Percentiles rank a stretch among this genome's conserved stretches.
Evolutionary conservation across 2,888 invertebrate species (phyloP).

Genomic region (Bembecia ichneumoniformis): DNA sequence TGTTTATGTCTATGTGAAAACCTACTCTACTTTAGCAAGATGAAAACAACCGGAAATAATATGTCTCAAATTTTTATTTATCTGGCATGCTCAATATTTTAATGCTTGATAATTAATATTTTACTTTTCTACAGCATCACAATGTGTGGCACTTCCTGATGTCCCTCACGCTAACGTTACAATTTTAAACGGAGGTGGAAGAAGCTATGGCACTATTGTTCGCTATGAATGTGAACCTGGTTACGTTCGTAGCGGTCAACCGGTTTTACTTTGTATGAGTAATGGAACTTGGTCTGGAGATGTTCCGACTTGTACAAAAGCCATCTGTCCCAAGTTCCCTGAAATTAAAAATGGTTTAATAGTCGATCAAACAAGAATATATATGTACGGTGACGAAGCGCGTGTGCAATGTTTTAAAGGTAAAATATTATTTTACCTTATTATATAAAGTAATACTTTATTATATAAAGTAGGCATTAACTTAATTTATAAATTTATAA

Average conservation of each 20-base stretch:
- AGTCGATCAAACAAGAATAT: conserved; percentile 81
- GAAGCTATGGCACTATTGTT: conserved; percentile 94
- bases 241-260: conserved; percentile 88
- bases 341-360: conserved; percentile 90
- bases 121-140: conserved; percentile 77
- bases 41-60: too few relatives aligned
- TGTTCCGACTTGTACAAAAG: conserved; percentile 88
- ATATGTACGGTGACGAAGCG: conserved; percentile 91
- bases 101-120: background rate
- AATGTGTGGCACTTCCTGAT: conserved; percentile 89
- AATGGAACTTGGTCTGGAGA: conserved; percentile 96
- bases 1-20: too few relatives aligned
- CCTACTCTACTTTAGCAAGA: too few relatives aligned
- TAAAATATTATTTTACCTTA: conserved; percentile 13
- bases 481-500: background rate
- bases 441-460: background rate
- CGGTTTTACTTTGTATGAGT: conserved; percentile 93
- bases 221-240: conserved; percentile 94
- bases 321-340: conserved; percentile 80
- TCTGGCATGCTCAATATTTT: too few relatives aligned
- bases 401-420: conserved; percentile 89
- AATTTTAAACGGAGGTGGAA: conserved; percentile 89
- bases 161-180: conserved; percentile 90
- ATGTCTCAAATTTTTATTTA: too few relatives aligned
- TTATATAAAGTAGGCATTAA: background rate